Base-by-base conservation (phyloP, 92 coral and sea anemone genomes). In the Epizoanthus rinbou region DNA sequence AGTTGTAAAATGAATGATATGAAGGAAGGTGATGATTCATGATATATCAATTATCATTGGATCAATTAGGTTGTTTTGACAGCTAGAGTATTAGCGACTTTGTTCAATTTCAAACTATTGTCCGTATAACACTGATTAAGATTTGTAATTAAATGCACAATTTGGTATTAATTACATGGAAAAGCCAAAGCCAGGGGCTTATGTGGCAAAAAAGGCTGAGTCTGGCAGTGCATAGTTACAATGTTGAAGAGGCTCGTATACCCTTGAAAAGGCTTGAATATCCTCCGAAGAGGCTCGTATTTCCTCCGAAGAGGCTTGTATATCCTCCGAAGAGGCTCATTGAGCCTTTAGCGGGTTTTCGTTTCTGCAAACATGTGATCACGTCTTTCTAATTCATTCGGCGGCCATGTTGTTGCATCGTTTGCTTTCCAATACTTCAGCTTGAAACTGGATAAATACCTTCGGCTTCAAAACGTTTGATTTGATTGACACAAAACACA, bases 301-400 rank as follows among this genome's bases (percentile, higher is more conserved):
- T n/a, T n/a, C n/a, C n/a, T n/a, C n/a, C n/a, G n/a, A n/a, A 21
- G 39, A 64, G 35, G 39, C 33, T 64, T 25, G 10, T 7, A 6
- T 64, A 64, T 64, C 13, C 41, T 64, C 69, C 4, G 37, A 22
- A 64, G 37, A 64, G 37, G 69, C 69, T 64, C 69, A 23, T 23
- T 64, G 69, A 17, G 39, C 37, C 37, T 41, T 64, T 64, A 23
- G 70, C 70, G 35, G 70, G 70, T 64, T 64, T 64, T 64, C 11
- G 70, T 64, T 21, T 64, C 70, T 64, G 70, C 70, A 64, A 64
- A 64, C 70, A n/a, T 64, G 70, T 64, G 70, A 64, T 23, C 14
- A 64, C 31, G 69, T 64, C 11, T 64, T 64, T 63, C 68, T n/a
- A n/a, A n/a, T n/a, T 28, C 31, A 19, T 64, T 64, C 70, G 35